Percentiles rank a stretch among this genome's conserved stretches.
These are phyloP conservation scores for Globia sparganii DNA, from an alignment of 2,888 invertebrate species.

Conservation along the genomic window DNA sequence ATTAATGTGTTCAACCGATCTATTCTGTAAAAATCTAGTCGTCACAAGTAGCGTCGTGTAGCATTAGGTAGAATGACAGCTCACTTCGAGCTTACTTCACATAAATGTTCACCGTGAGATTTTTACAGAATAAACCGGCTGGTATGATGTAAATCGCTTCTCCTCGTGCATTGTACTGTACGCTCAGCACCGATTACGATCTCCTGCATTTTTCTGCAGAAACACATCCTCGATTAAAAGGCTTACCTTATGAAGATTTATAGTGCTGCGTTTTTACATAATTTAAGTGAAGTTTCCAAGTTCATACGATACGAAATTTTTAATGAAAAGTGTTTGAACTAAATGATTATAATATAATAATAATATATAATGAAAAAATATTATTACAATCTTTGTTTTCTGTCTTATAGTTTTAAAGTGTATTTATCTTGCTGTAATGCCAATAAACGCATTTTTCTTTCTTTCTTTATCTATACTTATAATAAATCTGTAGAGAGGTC, in stretches of 20 bases:
- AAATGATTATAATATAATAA: too few relatives aligned
- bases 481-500: too few relatives aligned
- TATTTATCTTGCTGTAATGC: too few relatives aligned
- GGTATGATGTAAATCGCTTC: conserved; percentile 19
- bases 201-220: conserved; percentile 57
- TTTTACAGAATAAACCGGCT: neutral
- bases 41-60: neutral
- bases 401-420: too few relatives aligned
- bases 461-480: too few relatives aligned
- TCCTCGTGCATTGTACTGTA: neutral
- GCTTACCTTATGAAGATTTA: conserved; percentile 41
- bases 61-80: neutral
- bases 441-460: too few relatives aligned
- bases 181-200: conserved; percentile 51
- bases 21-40: neutral
- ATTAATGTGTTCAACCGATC: neutral
- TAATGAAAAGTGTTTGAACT: too few relatives aligned
- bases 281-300: neutral
- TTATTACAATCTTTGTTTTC: too few relatives aligned
- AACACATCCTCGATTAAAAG: conserved; percentile 52
- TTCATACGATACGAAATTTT: neutral
- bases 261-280: conserved; percentile 8
- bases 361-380: too few relatives aligned
- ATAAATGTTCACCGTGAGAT: neutral
- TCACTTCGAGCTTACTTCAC: neutral